These are phyloP conservation scores for Helogale parvula DNA, from an alignment of 2,113 vertebrate species.

Conservation along the genomic window DNA sequence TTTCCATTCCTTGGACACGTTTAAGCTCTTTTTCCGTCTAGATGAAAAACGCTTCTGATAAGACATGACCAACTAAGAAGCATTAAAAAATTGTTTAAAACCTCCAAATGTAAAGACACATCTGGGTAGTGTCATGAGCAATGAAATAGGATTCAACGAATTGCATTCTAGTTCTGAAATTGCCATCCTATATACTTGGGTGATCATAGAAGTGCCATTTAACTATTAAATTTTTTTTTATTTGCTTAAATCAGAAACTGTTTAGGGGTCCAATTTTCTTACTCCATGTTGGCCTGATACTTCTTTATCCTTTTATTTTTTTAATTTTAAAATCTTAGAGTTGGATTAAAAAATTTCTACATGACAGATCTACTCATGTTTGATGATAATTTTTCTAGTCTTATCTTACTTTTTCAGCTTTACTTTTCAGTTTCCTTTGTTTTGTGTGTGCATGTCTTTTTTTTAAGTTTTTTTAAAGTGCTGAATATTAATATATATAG, in stretches of 20 bases:
- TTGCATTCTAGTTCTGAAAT: not conserved
- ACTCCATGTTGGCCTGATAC: not conserved
- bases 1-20: not conserved
- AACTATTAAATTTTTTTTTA: not conserved
- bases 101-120: not conserved
- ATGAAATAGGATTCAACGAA: not conserved
- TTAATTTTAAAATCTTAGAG: not conserved
- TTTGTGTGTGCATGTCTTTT: not conserved
- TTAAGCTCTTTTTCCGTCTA: not conserved
- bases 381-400: not conserved
- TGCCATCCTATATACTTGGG: not conserved
- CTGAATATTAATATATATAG: not conserved
- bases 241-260: not conserved
- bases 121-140: not conserved
- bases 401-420: not conserved
- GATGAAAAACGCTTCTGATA: not conserved
- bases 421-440: not conserved
- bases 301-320: not conserved
- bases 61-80: not conserved
- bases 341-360: not conserved
- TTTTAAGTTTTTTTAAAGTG: not conserved
- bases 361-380: not conserved
- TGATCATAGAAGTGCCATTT: not conserved
- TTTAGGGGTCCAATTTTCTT: not conserved
- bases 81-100: not conserved